Conservation (phyloP, 1,140 invertebrate genomes). For the Planococcus citri region DNA sequence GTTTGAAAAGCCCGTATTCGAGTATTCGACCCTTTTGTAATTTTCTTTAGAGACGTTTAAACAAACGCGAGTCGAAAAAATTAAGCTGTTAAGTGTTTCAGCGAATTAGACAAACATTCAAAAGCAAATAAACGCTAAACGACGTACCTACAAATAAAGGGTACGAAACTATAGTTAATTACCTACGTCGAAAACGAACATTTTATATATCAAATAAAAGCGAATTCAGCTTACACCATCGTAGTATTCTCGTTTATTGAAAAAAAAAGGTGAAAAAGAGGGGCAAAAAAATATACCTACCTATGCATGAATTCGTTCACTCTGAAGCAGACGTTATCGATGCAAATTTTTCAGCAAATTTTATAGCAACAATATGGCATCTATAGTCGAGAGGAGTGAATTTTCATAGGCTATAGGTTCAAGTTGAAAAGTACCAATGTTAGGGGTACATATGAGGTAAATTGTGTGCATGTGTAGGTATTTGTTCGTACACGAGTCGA, state of each 20-base stretch:
- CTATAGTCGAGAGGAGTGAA: not conserved
- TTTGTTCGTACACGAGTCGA: too few relatives aligned
- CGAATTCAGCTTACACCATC: too few relatives aligned
- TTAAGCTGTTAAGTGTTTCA: not conserved
- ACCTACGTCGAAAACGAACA: not conserved
- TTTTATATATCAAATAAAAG: not conserved
- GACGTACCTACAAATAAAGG: not conserved
- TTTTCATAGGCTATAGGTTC: too few relatives aligned
- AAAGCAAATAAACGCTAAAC: not conserved
- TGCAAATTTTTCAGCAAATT: constrained; percentile 12
- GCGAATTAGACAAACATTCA: not conserved
- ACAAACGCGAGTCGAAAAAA: not conserved
- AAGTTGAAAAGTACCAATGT: constrained; percentile 14
- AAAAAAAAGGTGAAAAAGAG: too few relatives aligned
- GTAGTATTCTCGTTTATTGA: too few relatives aligned
- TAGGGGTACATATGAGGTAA: too few relatives aligned
- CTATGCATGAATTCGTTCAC: too few relatives aligned
- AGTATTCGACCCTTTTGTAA: not conserved
- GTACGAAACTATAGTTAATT: not conserved
- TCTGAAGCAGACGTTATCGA: too few relatives aligned
- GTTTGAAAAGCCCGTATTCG: not conserved
- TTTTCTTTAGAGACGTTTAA: not conserved
- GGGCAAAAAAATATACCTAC: too few relatives aligned
- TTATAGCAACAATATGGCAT: constrained; percentile 4
- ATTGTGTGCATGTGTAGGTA: not conserved